Evolutionary conservation across 2,113 vertebrate genomes (phyloP).

Genomic region (Grammomys surdaster): DNA sequence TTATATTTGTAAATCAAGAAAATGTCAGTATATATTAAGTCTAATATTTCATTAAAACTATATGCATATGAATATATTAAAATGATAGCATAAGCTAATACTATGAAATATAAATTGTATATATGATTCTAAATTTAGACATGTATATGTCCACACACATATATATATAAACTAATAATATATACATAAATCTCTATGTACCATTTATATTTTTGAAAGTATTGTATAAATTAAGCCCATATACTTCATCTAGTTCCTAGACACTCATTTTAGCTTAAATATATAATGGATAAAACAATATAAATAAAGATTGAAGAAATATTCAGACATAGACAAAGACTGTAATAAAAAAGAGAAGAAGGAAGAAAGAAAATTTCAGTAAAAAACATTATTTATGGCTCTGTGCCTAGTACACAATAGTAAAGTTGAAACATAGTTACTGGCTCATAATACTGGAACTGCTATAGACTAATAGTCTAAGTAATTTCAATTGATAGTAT

Average conservation of each 20-base stretch:
- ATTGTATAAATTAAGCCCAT: neutral
- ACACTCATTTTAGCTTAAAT: neutral
- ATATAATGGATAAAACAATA: neutral
- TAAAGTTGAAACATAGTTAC: neutral
- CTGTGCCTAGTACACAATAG: neutral
- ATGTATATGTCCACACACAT: neutral
- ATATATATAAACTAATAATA: neutral
- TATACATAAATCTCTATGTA: neutral
- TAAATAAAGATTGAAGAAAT: neutral
- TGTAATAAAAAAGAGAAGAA: too few species aligned
- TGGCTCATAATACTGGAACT: neutral
- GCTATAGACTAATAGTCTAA: neutral
- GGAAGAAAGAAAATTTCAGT: neutral
- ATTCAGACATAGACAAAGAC: neutral
- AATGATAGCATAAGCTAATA: neutral
- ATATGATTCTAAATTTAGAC: neutral
- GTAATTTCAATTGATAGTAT: neutral
- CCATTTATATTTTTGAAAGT: neutral
- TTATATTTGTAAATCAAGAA: neutral
- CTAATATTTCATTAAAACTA: neutral
- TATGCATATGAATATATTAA: neutral
- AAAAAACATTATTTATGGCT: neutral
- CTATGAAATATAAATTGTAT: neutral
- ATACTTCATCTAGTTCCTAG: neutral
- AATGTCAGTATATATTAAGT: neutral